Conservation (phyloP, 2,113 vertebrate species). For the Panthera leo region DNA sequence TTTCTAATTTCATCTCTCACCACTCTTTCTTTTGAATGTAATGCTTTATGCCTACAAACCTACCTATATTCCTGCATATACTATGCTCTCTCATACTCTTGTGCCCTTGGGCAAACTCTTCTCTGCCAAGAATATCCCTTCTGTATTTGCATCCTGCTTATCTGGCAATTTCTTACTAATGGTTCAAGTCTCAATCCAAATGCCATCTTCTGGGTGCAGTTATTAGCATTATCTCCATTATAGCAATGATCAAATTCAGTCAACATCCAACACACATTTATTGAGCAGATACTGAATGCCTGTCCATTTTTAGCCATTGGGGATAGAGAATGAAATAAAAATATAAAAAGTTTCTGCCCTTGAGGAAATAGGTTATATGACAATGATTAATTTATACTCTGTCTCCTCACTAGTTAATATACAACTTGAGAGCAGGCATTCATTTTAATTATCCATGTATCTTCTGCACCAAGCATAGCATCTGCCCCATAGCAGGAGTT, state of each 20-base stretch:
- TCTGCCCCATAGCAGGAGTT: not conserved
- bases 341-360: not conserved
- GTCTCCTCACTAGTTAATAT: not conserved
- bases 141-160: not conserved
- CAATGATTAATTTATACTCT: not conserved
- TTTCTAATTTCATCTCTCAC: not conserved
- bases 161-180: not conserved
- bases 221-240: not conserved
- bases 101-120: not conserved
- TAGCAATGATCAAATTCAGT: not conserved
- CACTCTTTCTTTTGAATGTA: not conserved
- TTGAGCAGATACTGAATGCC: not conserved
- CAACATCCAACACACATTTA: not conserved
- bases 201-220: not conserved
- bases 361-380: not conserved
- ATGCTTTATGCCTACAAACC: not conserved
- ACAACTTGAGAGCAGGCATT: not conserved
- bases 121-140: not conserved
- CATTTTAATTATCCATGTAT: not conserved
- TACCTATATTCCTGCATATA: not conserved
- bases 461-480: not conserved
- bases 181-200: not conserved
- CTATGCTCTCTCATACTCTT: not conserved
- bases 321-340: not conserved
- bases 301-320: not conserved